Evolutionary conservation across 2,797 vertebrate species (phyloP).

Genomic region (Dallia pectoralis): DNA sequence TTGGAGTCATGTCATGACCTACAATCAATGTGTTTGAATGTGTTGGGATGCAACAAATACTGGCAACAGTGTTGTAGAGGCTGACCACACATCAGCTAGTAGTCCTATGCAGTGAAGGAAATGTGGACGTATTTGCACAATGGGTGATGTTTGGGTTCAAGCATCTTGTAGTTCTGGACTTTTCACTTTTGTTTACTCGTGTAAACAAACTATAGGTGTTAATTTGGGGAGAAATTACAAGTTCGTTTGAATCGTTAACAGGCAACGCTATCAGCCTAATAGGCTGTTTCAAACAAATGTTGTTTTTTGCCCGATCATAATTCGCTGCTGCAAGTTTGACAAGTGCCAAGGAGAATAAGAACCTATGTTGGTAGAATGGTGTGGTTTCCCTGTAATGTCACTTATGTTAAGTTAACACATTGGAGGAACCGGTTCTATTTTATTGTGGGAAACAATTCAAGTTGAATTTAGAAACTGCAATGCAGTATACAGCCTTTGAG

Average conservation of each 20-base stretch:
- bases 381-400: background rate
- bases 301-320: background rate
- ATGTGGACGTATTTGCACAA: background rate
- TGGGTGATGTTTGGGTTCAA: background rate
- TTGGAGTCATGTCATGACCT: slow-evolving; percentile 72
- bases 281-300: background rate
- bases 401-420: slow-evolving; percentile 5
- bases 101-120: background rate
- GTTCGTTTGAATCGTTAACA: background rate
- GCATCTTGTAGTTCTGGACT: background rate
- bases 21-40: background rate
- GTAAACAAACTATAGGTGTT: background rate
- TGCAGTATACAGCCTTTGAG: background rate
- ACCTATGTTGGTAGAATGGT: background rate
- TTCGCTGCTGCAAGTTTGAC: background rate
- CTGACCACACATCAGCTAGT: background rate
- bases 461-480: background rate
- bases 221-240: background rate
- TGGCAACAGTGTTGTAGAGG: background rate
- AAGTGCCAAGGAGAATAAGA: background rate
- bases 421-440: background rate
- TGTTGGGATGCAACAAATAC: background rate
- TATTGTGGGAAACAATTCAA: background rate
- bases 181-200: background rate
- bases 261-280: background rate